Conservation (phyloP, 2,113 vertebrate genomes). For the Andinoacara biseriatus region DNA sequence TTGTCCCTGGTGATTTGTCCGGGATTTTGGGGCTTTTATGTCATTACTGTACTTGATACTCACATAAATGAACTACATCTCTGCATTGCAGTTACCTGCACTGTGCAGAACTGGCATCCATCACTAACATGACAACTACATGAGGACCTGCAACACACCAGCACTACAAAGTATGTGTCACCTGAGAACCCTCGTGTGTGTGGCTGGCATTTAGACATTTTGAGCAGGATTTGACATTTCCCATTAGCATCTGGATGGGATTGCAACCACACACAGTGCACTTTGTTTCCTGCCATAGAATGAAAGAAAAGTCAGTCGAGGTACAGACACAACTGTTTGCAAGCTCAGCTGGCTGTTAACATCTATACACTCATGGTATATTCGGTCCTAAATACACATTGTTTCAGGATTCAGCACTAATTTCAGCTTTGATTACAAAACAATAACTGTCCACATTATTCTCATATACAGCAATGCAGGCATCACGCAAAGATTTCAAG, state of each 20-base stretch:
- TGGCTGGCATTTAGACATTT: slow-evolving; percentile 36
- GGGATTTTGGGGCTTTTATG: background rate
- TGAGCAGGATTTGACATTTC: slow-evolving; percentile 51
- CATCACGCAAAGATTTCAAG: background rate
- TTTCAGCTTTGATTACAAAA: background rate
- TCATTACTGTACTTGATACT: background rate
- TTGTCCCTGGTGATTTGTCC: background rate
- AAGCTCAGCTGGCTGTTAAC: background rate
- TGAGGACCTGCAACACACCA: slow-evolving; percentile 5
- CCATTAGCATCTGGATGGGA: slow-evolving; percentile 37
- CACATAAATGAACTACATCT: background rate
- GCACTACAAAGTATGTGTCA: slow-evolving; percentile 33
- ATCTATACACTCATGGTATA: background rate
- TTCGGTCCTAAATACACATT: background rate
- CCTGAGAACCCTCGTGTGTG: slow-evolving; percentile 23
- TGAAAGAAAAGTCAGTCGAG: background rate
- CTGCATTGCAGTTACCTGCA: background rate
- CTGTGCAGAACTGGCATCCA: slow-evolving; percentile 16
- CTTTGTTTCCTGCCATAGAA: background rate
- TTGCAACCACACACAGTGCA: background rate
- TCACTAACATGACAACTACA: slow-evolving; percentile 13
- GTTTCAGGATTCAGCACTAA: background rate
- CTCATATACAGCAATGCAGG: background rate
- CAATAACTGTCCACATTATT: background rate
- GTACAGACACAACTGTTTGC: background rate